Evolutionary conservation across 2,888 invertebrate genomes (phyloP), one percentile per base, ranked within the genome.

Genomic region (Choristoneura rosaceana): DNA sequence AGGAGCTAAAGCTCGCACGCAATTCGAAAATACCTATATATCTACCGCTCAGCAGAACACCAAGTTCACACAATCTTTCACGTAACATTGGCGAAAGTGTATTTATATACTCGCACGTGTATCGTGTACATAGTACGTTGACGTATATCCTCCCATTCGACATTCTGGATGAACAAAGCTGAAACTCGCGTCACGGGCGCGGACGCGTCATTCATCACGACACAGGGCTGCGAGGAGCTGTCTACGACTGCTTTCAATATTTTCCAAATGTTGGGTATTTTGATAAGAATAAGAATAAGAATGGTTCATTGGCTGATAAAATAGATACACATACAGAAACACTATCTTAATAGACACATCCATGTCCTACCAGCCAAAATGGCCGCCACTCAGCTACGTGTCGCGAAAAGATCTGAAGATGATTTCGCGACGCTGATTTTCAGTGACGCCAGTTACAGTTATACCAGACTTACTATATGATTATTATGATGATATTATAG

Each of bases 161-260:
- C 77, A 76, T 76, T 76, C 74, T 69, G 58, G 70, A 68, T 71
- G 75, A 77, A 74, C 75, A 73, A 74, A 71, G 76, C 74, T 69
- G 70, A 70, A 73, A 69, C 74, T 65, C 67, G 67, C 71, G 73
- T 76, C 76, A 75, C 75, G 74, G 74, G 70, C 74, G 70, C 52
- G 52, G 70, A 63, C 70, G 62, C 65, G 68, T 75, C 75, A 76
- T 76, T 74, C 75, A 76, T 75, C 76, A 76, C 62, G 14, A 33
- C 12, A n/a, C 38, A 71, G 71, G 71, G 71, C 38, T 71, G 71
- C n/a, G 62, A 67, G 15, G 12, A 47, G 25, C 25, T 25, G 25
- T 25, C 25, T 25, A 25, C 2, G 25, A 25, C 25, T 25, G 3
- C 14, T 50, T 15, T 47, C n/a, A 12, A 45, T 67, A 43, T 9